Evolutionary conservation across 2,113 vertebrate species (phyloP), one percentile per base, ranked within the genome.

Genomic region (Seriola aureovittata): DNA sequence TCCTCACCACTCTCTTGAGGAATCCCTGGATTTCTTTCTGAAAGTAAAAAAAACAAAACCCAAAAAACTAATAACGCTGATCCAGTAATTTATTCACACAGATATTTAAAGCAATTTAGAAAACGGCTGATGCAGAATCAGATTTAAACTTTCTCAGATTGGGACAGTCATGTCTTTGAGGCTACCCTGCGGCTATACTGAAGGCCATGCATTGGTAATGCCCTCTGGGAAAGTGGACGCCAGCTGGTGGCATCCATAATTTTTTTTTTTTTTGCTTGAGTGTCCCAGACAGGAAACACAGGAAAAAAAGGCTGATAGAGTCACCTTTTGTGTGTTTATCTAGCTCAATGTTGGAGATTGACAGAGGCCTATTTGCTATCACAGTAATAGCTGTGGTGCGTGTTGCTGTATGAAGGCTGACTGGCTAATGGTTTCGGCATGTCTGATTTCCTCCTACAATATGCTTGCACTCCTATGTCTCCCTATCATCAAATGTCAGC

Each of bases 401-500:
- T 84, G 76, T 75, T 66, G 73, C 81, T 80, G 73, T 77, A 85
- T 87, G 86, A 80, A 59, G 42, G 71, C 74, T 89, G 89, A 87
- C 89, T 87, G 83, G 80, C 72, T 76, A 76, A 87, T 84, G 78
- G 75, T 91, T 91, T 85, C 62, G 68, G 75, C 23, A 21, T 80
- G 50, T 83, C 75, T 62, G 50, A 86, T 81, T 89, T 69, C 84
- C 77, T 90, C 84, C 80, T 54, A 77, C 84, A 76, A 32, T 42
- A 62, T 78, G 54, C 70, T 84, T 60, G 44, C 71, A 36, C 59
- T 68, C 69, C 76, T 36, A 25, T 87, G 75, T 90, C 44, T 88
- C 68, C 71, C 52, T 91, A 88, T 91, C 89, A 88, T 73, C 78
- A 48, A 40, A 78, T 88, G 84, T 90, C 86, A 88, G 86, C 82